These are phyloP conservation scores for Crotalus tigris DNA, from an alignment of 2,113 vertebrate species.

Conservation along the genomic window DNA sequence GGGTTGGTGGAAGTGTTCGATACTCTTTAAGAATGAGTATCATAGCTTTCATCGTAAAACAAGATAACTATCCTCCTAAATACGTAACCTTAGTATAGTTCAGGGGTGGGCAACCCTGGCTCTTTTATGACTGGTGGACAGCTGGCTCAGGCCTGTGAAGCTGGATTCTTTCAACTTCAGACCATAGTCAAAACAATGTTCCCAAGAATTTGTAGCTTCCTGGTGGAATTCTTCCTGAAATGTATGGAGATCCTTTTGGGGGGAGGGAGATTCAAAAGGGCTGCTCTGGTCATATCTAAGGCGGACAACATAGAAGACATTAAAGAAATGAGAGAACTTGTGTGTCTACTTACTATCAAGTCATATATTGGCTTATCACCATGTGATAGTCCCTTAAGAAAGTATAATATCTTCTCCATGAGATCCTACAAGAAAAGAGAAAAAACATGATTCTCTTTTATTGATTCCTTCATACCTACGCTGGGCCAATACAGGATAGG, in stretches of 20 bases:
- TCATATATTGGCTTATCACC: not conserved
- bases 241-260: not conserved
- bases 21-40: not conserved
- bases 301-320: not conserved
- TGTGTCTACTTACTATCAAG: not conserved
- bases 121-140: no score
- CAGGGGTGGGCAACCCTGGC: no score
- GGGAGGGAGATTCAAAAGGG: not conserved
- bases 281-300: not conserved
- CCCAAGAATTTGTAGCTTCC: not conserved
- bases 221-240: not conserved
- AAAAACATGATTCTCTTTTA: not conserved
- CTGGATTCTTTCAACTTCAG: not conserved
- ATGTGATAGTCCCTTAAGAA: not conserved
- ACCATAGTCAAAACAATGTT: not conserved
- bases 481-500: not conserved
- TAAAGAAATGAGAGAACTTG: not conserved
- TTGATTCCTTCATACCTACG: not conserved
- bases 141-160: not conserved
- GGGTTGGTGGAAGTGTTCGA: not conserved
- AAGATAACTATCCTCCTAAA: not conserved
- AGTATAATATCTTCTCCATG: not conserved
- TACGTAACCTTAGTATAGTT: not conserved
- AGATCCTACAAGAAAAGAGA: not conserved
- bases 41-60: not conserved